Evolutionary conservation across 2,797 vertebrate species (phyloP).

Genomic region (Astyanax mexicanus): DNA sequence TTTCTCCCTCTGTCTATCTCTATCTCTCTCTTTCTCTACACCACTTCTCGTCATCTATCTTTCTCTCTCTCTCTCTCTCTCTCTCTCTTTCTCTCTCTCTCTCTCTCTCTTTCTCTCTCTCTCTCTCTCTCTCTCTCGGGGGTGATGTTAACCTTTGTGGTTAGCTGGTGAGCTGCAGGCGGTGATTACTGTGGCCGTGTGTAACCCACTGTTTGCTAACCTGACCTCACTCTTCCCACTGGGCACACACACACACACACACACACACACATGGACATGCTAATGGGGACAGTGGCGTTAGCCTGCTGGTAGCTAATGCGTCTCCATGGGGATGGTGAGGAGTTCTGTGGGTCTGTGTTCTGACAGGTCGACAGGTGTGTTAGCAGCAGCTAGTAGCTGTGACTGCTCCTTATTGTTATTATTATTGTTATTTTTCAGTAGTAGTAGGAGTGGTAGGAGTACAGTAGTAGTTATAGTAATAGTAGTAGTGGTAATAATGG

Average conservation of each 20-base stretch:
- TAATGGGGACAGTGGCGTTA: background rate
- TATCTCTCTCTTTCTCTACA: constrained; percentile 26
- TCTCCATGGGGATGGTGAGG: background rate
- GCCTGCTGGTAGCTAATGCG: background rate
- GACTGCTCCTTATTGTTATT: too few species aligned
- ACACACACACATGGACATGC: constrained; percentile 1
- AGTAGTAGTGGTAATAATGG: too few species aligned
- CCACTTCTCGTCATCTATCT: constrained; percentile 44
- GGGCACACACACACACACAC: background rate
- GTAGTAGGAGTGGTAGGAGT: too few species aligned
- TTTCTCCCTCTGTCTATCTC: background rate
- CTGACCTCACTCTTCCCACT: background rate
- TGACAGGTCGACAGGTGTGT: background rate
- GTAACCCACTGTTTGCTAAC: constrained; percentile 34
- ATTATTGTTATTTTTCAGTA: too few species aligned
- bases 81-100: constrained; percentile 24
- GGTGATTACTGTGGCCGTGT: constrained; percentile 39
- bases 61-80: constrained; percentile 32
- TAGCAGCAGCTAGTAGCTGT: background rate
- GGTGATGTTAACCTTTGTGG: constrained; percentile 55
- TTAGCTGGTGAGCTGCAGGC: constrained; percentile 29
- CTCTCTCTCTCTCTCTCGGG: too few species aligned
- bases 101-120: constrained; percentile 27
- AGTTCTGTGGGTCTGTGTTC: background rate
- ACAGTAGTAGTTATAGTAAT: too few species aligned